Conservation (phyloP, 2,113 vertebrate species). For the Micronycteris hirsuta region DNA sequence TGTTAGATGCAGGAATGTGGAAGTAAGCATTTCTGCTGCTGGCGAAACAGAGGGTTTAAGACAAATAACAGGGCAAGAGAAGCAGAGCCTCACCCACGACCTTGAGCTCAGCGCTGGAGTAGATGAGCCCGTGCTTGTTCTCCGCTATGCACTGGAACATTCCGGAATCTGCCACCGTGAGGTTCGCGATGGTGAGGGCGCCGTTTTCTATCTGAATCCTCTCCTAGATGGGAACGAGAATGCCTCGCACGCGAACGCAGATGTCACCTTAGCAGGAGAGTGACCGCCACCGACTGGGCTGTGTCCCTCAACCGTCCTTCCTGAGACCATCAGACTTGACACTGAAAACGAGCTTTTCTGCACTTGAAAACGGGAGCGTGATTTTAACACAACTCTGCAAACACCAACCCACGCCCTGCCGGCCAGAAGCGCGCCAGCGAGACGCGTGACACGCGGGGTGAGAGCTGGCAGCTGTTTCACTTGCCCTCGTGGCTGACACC, state of each 20-base stretch:
- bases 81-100: constrained; percentile 89
- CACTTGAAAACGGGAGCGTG: neutral
- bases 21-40: neutral
- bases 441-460: neutral
- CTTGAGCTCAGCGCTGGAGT: constrained; percentile 91
- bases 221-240: constrained; percentile 84
- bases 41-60: neutral
- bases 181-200: constrained; percentile 88
- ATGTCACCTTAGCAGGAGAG: neutral
- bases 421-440: neutral
- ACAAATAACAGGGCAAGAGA: neutral
- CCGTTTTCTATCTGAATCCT: constrained; percentile 94
- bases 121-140: constrained; percentile 95
- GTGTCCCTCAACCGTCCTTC: no score
- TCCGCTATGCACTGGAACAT: constrained; percentile 98
- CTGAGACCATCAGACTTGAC: neutral
- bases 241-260: neutral
- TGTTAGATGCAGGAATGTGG: neutral
- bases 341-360: no score
- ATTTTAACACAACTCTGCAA: neutral
- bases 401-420: neutral
- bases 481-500: neutral
- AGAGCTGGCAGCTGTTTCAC: neutral
- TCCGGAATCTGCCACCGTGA: constrained; percentile 93
- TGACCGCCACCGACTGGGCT: no score